Evolutionary conservation across 1,140 invertebrate genomes (phyloP).

Genomic region (Drosophila oshimai): DNA sequence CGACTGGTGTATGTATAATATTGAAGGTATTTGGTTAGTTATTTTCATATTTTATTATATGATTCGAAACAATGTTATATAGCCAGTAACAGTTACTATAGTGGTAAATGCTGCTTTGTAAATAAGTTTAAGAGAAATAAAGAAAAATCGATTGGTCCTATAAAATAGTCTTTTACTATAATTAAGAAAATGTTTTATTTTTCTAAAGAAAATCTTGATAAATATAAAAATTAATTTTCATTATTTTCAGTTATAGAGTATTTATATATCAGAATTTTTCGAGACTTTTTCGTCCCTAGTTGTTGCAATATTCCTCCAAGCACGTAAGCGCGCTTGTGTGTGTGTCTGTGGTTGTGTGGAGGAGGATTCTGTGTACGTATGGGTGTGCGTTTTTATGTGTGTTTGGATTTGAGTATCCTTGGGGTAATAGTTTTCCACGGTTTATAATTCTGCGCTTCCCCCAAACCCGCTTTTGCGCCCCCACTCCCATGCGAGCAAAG

Average conservation of each 20-base stretch:
- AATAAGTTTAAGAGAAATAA: no score
- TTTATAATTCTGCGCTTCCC: slow-evolving; percentile 76
- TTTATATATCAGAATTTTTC: neutral
- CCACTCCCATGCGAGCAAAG: slow-evolving; percentile 21
- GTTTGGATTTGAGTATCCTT: slow-evolving; percentile 79
- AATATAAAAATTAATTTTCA: neutral
- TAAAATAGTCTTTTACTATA: no score
- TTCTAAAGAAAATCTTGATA: no score
- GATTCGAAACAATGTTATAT: no score
- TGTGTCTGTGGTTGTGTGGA: slow-evolving; percentile 20
- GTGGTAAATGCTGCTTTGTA: no score
- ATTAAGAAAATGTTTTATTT: no score
- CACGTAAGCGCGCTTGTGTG: slow-evolving; percentile 67
- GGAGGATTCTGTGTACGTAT: neutral
- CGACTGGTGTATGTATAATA: neutral
- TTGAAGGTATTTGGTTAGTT: no score
- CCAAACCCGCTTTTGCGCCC: slow-evolving; percentile 10
- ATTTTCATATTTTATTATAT: no score
- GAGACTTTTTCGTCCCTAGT: neutral
- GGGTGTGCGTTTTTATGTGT: slow-evolving; percentile 40
- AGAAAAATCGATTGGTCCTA: no score
- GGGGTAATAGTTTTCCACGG: slow-evolving; percentile 80
- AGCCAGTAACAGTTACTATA: no score
- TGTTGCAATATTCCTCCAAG: slow-evolving; percentile 70
- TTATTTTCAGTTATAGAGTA: slow-evolving; percentile 15